Conservation (phyloP, 2,797 vertebrate species). For the Pseudotriccus pelzelni region DNA sequence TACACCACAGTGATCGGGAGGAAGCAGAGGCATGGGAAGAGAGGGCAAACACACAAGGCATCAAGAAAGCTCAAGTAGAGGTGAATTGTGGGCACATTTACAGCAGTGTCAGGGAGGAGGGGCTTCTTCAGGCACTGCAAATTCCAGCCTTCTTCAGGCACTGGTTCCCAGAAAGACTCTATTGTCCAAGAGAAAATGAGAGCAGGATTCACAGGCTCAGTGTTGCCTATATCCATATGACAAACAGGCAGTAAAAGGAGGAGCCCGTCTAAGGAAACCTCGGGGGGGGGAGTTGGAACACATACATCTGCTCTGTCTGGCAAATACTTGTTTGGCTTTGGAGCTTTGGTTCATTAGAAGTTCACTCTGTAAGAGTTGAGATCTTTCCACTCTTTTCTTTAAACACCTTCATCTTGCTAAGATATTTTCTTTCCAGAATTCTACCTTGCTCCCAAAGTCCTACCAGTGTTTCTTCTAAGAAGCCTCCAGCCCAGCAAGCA, state of each 20-base stretch:
- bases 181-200: background rate
- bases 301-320: background rate
- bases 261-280: background rate
- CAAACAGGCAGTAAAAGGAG: background rate
- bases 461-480: background rate
- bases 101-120: background rate
- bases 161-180: background rate
- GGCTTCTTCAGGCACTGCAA: background rate
- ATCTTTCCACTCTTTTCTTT: background rate
- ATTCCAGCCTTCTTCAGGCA: too few relatives aligned
- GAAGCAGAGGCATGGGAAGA: background rate
- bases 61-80: background rate
- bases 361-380: rapidly evolving
- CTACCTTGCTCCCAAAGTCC: background rate
- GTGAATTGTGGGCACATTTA: background rate
- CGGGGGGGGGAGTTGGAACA: background rate
- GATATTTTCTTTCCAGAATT: background rate
- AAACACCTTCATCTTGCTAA: background rate
- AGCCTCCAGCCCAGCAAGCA: background rate
- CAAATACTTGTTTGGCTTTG: background rate
- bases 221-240: background rate
- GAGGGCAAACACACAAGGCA: background rate
- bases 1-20: background rate
- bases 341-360: background rate
- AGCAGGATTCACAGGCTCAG: background rate